Conservation (phyloP, 2,113 vertebrate species). For the Madoqua kirkii region DNA sequence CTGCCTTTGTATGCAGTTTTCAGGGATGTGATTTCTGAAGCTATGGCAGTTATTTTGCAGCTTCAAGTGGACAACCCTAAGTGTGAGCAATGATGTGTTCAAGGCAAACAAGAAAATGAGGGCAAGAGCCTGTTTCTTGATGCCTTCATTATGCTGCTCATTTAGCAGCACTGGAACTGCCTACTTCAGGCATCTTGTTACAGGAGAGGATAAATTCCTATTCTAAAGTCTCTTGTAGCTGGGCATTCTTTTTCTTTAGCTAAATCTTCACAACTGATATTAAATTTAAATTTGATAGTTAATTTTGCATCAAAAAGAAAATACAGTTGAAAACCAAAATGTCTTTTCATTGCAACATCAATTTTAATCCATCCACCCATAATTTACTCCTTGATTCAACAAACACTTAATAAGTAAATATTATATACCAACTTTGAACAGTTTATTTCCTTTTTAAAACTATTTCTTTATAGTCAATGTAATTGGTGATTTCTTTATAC, state of each 20-base stretch:
- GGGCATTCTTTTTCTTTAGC: neutral
- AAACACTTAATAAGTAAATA: neutral
- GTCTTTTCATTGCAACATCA: neutral
- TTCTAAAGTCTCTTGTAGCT: neutral
- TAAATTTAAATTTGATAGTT: neutral
- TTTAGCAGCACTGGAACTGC: neutral
- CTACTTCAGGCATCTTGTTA: neutral
- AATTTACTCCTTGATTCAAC: neutral
- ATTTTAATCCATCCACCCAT: neutral
- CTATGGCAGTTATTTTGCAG: neutral
- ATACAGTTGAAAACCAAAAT: neutral
- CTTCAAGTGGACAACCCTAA: neutral
- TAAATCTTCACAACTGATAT: neutral
- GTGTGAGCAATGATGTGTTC: neutral
- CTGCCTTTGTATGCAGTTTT: neutral
- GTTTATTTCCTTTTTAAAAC: neutral
- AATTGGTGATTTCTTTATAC: neutral
- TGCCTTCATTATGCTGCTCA: neutral
- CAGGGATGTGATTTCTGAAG: neutral
- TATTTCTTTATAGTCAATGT: neutral
- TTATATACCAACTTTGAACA: neutral
- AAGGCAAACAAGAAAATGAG: neutral
- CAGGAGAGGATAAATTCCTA: neutral
- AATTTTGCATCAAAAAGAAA: neutral
- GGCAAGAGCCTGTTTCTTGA: neutral